phyloP scores from a whole-genome alignment of 2,797 vertebrate genomes.

The Siniperca obscura region DNA sequence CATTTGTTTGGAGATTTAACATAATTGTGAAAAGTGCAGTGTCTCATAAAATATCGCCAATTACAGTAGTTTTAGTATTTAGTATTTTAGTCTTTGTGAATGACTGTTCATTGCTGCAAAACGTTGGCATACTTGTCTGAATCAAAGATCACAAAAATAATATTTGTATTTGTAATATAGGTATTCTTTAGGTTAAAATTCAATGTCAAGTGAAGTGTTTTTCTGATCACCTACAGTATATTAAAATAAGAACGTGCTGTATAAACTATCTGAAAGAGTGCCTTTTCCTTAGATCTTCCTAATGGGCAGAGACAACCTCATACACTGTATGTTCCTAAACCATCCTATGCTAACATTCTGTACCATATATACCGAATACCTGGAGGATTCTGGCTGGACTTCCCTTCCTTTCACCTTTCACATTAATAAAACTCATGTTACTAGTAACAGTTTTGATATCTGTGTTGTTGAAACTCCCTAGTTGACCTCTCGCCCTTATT shows the following conservation, averaged over 20 bases:
- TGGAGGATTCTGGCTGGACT: constrained; percentile 3
- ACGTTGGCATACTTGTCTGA: not conserved
- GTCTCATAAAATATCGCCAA: not conserved
- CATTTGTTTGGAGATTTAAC: not conserved
- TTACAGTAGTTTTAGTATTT: too few species aligned
- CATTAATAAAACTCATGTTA: constrained; percentile 20
- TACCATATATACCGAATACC: not conserved
- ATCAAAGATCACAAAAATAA: constrained; percentile 1
- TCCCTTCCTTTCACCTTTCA: constrained; percentile 43
- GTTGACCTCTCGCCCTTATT: constrained; percentile 22
- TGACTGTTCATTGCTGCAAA: not conserved
- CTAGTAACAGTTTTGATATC: constrained; percentile 42
- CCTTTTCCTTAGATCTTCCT: not conserved
- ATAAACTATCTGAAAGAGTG: not conserved
- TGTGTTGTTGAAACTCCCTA: constrained; percentile 56
- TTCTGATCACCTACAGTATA: not conserved
- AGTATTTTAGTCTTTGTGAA: not conserved
- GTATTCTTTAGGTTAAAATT: not conserved
- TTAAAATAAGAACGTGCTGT: not conserved
- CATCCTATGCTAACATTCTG: not conserved
- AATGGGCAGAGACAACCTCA: not conserved
- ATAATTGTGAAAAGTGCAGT: not conserved
- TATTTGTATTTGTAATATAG: not conserved
- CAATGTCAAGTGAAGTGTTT: not conserved
- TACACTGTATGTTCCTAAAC: not conserved